Percentiles rank a stretch among this genome's conserved stretches.
Conservation (phyloP, 2,888 invertebrate genomes). For the Achlya flavicornis region DNA sequence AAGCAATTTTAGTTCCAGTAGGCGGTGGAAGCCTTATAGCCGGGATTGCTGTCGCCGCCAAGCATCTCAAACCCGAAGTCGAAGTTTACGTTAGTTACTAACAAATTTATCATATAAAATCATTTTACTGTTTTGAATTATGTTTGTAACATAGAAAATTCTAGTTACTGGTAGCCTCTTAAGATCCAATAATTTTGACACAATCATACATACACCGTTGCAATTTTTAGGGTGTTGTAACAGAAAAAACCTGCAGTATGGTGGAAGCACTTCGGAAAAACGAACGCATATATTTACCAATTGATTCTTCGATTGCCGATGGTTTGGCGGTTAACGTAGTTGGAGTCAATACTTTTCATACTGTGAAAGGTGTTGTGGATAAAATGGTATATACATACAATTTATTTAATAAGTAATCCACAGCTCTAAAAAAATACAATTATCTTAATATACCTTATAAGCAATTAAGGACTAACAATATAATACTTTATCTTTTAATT, state of each 20-base stretch:
- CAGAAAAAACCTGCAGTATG: conserved; percentile 72
- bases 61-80: conserved; percentile 91
- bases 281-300: conserved; percentile 86
- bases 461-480: no score
- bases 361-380: conserved; percentile 65
- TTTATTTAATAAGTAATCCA: no score
- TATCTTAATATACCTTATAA: no score
- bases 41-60: conserved; percentile 93
- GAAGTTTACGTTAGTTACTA: conserved; percentile 91
- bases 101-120: not conserved
- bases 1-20: conserved; percentile 95
- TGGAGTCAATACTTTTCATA: conserved; percentile 73
- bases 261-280: conserved; percentile 84
- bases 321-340: conserved; percentile 84
- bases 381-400: conserved; percentile 58
- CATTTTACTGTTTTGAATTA: no score
- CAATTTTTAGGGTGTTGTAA: conserved; percentile 64
- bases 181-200: no score
- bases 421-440: no score
- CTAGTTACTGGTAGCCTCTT: no score
- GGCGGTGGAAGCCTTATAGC: conserved; percentile 97
- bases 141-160: no score
- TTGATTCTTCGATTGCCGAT: conserved; percentile 91
- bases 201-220: not conserved
- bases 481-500: no score